These are phyloP conservation scores for Epinotia nisella DNA, from an alignment of 2,888 invertebrate genomes.

Conservation along the genomic window DNA sequence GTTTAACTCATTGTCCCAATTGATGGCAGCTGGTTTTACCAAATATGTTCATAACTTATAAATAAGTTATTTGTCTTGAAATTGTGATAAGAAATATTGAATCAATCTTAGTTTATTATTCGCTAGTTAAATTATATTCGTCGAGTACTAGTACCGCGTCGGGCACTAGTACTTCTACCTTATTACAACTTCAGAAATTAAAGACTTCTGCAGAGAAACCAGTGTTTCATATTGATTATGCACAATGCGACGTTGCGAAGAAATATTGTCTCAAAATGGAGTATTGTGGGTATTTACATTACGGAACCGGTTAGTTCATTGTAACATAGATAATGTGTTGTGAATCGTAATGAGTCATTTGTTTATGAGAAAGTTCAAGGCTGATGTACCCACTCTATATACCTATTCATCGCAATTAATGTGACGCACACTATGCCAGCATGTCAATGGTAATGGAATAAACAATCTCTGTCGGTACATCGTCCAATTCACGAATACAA, in stretches of 20 bases:
- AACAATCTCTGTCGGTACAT: constrained; percentile 13
- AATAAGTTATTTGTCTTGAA: too few relatives aligned
- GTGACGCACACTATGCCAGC: constrained; percentile 25
- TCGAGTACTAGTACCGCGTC: too few relatives aligned
- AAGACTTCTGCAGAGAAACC: too few relatives aligned
- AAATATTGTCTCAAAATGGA: neutral
- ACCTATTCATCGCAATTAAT: constrained; percentile 1
- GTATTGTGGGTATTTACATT: neutral
- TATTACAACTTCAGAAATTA: too few relatives aligned
- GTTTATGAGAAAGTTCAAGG: constrained; percentile 43
- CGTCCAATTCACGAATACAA: neutral
- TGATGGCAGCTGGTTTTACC: too few relatives aligned
- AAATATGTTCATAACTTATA: too few relatives aligned
- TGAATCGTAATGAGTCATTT: constrained; percentile 32
- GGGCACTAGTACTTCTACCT: too few relatives aligned
- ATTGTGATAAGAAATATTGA: too few relatives aligned
- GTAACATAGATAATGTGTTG: constrained; percentile 24
- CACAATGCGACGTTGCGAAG: neutral
- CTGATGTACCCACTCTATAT: constrained; percentile 10
- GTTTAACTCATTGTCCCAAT: too few relatives aligned
- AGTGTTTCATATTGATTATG: neutral
- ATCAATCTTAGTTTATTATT: too few relatives aligned
- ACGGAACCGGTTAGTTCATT: constrained; percentile 39
- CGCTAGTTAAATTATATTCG: too few relatives aligned
- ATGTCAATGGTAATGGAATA: constrained; percentile 24